Percentiles rank a stretch among this genome's conserved stretches.
These are phyloP conservation scores for Lethrus apterus DNA, from an alignment of 1,140 invertebrate genomes.

Conservation along the genomic window DNA sequence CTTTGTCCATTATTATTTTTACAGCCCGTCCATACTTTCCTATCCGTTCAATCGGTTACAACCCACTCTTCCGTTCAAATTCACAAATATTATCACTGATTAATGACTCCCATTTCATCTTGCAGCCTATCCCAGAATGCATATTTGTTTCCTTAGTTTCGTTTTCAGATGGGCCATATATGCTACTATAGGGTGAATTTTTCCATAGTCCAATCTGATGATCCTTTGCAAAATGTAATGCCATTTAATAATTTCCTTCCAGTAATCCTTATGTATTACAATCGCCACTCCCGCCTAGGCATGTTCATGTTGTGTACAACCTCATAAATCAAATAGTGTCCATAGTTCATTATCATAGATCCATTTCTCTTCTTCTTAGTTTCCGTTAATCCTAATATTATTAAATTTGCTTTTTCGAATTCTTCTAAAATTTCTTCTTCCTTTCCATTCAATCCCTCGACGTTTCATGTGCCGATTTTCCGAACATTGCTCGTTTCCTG, in stretches of 20 bases:
- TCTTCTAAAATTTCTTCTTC: background rate
- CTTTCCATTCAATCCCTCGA: too few relatives aligned
- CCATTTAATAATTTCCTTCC: too few relatives aligned
- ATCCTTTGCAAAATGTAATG: too few relatives aligned
- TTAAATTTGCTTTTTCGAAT: slow-evolving; percentile 1
- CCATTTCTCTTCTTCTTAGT: slow-evolving; percentile 1
- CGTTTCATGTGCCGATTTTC: background rate
- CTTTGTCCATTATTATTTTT: too few relatives aligned
- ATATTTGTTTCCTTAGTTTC: background rate
- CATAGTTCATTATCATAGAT: too few relatives aligned
- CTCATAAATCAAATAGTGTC: slow-evolving; percentile 1
- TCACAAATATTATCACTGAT: background rate
- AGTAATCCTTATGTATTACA: background rate
- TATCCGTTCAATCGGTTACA: too few relatives aligned
- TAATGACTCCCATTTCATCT: background rate
- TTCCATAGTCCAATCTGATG: background rate
- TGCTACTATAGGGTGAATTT: background rate
- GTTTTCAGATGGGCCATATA: background rate
- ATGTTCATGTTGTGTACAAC: background rate
- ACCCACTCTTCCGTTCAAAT: background rate
- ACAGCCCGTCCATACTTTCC: too few relatives aligned
- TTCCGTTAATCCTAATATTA: background rate
- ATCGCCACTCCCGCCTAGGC: background rate
- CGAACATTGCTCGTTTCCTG: background rate
- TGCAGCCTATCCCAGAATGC: background rate